phyloP scores from a whole-genome alignment of 2,113 vertebrate genomes.

The Melanerpes aurifrons region DNA sequence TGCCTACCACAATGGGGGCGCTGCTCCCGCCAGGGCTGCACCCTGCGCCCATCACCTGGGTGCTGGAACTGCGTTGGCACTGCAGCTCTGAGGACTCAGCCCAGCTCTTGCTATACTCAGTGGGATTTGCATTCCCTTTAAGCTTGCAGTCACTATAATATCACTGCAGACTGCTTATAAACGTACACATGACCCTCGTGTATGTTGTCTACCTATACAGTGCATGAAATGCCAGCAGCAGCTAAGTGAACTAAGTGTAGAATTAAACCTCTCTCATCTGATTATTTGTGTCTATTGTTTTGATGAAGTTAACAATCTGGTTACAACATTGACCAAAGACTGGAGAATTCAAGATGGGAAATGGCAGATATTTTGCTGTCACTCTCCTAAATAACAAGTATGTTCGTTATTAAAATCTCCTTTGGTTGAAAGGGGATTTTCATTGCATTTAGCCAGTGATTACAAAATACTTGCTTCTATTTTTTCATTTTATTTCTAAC shows the following conservation, averaged over 20 bases:
- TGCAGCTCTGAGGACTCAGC: accelerated
- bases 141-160: accelerated
- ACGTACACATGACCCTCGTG: accelerated
- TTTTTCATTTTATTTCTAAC: neutral
- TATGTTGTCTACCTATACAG: accelerated
- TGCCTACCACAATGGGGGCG: neutral
- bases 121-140: neutral
- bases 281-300: neutral
- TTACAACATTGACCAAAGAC: neutral
- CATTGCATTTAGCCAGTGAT: neutral
- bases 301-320: neutral
- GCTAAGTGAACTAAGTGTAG: neutral
- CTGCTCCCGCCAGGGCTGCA: neutral
- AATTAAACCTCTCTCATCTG: neutral
- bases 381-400: neutral
- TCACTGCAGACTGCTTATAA: neutral
- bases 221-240: neutral
- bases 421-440: neutral
- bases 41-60: neutral
- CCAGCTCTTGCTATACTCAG: neutral
- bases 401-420: accelerated
- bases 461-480: neutral
- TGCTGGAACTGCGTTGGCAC: accelerated
- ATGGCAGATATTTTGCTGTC: neutral
- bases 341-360: neutral